phyloP scores from a whole-genome alignment of 2,797 vertebrate species.

The Echeneis naucrates region DNA sequence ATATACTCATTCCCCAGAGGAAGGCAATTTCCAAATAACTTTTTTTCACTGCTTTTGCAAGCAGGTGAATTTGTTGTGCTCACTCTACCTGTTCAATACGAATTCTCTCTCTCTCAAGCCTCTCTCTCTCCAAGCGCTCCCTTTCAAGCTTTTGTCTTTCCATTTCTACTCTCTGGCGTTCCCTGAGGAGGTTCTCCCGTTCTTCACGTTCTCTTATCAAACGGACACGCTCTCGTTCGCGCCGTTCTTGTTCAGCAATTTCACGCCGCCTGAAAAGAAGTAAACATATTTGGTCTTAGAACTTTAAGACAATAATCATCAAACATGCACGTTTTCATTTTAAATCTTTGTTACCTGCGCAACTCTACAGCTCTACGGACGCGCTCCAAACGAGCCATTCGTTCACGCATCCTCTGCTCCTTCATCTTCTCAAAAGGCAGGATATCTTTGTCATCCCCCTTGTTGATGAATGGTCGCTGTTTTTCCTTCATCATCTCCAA shows the following conservation, averaged over 20 bases:
- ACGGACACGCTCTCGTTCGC: constrained; percentile 91
- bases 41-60: background rate
- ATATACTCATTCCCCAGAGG: too few relatives aligned
- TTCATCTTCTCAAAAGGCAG: constrained; percentile 99
- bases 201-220: constrained; percentile 93
- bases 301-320: background rate
- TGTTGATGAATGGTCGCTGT: constrained; percentile 86
- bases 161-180: constrained; percentile 94
- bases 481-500: constrained; percentile 89
- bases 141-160: constrained; percentile 95
- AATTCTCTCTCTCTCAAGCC: constrained; percentile 94
- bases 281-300: background rate
- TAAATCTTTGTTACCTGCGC: constrained; percentile 87
- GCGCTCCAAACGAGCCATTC: constrained; percentile 91
- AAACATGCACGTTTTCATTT: background rate
- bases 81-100: constrained; percentile 95
- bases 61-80: background rate
- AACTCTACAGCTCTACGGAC: constrained; percentile 91
- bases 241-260: constrained; percentile 91
- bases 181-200: constrained; percentile 90
- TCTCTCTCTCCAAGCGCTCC: constrained; percentile 95
- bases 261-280: constrained; percentile 88
- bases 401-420: constrained; percentile 92
- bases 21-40: background rate
- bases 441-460: constrained; percentile 89